These are phyloP conservation scores for Sebastes melanostomus DNA, from an alignment of 2,797 vertebrate genomes.

Conservation along the genomic window DNA sequence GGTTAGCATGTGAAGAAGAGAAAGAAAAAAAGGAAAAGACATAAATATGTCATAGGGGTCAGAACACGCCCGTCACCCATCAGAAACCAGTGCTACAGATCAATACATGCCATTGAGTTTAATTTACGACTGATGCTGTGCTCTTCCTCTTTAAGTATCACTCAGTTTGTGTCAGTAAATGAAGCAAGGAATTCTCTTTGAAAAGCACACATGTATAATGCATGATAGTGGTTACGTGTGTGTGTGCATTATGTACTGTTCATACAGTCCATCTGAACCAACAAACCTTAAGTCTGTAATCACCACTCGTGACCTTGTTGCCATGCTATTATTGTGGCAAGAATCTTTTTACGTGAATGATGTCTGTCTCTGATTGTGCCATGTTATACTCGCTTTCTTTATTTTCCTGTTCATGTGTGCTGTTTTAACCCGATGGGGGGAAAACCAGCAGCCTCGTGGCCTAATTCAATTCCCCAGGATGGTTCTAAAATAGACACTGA, in stretches of 20 bases:
- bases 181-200: constrained; percentile 11
- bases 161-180: neutral
- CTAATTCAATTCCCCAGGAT: constrained; percentile 73
- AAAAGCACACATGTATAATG: constrained; percentile 34
- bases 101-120: constrained; percentile 43
- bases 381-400: constrained; percentile 27
- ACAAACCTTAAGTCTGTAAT: neutral
- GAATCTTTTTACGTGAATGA: neutral
- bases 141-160: constrained; percentile 24
- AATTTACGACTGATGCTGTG: constrained; percentile 51
- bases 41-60: constrained; percentile 22
- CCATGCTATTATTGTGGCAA: neutral
- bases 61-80: neutral
- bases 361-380: constrained; percentile 15
- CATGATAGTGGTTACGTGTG: constrained; percentile 8
- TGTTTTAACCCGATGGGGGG: constrained; percentile 51
- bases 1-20: too few relatives aligned
- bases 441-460: constrained; percentile 66
- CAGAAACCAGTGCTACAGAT: constrained; percentile 43
- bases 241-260: neutral
- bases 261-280: neutral
- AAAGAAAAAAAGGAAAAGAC: neutral
- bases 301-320: constrained; percentile 5
- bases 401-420: constrained; percentile 32
- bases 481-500: constrained; percentile 74